Evolutionary conservation across 1,140 invertebrate species (phyloP).

Genomic region (Sitophilus oryzae): DNA sequence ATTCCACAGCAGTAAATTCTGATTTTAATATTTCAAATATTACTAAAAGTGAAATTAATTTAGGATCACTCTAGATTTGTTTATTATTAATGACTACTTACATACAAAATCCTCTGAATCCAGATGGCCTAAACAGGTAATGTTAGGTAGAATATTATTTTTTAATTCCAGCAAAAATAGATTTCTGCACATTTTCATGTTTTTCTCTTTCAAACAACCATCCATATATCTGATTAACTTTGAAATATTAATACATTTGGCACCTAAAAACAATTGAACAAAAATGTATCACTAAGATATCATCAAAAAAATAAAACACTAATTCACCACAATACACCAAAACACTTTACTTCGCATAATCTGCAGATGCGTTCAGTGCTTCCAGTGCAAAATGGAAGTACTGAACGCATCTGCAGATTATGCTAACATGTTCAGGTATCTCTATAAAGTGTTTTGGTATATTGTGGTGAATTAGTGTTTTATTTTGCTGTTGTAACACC

Average conservation of each 20-base stretch:
- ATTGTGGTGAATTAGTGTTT: too few relatives aligned
- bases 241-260: constrained; percentile 18
- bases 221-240: constrained; percentile 28
- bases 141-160: constrained; percentile 29
- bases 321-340: too few relatives aligned
- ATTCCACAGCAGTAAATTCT: constrained; percentile 3
- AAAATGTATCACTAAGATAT: not conserved
- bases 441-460: too few relatives aligned
- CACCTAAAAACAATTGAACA: constrained; percentile 6
- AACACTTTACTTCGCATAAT: not conserved
- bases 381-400: too few relatives aligned
- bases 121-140: constrained; percentile 22
- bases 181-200: constrained; percentile 25
- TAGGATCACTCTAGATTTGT: too few relatives aligned
- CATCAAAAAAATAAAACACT: too few relatives aligned
- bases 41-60: constrained; percentile 21
- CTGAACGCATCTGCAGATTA: too few relatives aligned
- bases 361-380: too few relatives aligned
- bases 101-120: constrained; percentile 26
- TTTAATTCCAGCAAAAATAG: constrained; percentile 25
- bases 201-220: constrained; percentile 23
- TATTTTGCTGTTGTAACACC: too few relatives aligned
- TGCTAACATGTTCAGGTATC: too few relatives aligned
- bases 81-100: constrained; percentile 18
- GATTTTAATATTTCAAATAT: constrained; percentile 18